Conservation (phyloP, 2,888 invertebrate species). For the Nineta flava region DNA sequence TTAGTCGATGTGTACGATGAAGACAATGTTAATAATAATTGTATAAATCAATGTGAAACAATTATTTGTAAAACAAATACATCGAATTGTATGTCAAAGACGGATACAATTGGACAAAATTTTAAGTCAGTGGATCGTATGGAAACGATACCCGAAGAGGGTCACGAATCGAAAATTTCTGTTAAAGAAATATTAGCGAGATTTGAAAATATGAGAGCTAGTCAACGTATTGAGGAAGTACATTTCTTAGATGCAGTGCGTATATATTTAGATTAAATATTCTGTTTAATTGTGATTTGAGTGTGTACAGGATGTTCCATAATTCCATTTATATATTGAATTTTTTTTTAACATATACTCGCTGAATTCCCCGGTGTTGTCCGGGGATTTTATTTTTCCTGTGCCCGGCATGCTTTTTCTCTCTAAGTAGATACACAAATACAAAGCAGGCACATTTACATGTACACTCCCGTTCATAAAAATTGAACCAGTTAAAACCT, state of each 20-base stretch:
- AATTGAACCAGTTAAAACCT: too few species aligned
- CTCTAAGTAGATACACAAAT: too few species aligned
- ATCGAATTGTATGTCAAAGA: too few species aligned
- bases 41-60: not conserved
- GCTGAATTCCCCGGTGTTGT: too few species aligned
- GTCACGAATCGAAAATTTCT: conserved; percentile 55
- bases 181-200: conserved; percentile 68
- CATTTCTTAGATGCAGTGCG: not conserved
- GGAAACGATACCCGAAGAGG: conserved; percentile 71
- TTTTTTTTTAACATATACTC: too few species aligned
- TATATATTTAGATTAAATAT: not conserved
- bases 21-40: not conserved
- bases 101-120: not conserved
- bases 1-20: not conserved
- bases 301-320: too few species aligned
- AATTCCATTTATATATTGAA: too few species aligned
- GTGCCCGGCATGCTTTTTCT: too few species aligned
- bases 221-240: conserved; percentile 2
- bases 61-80: not conserved
- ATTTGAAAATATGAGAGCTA: conserved; percentile 41
- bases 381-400: too few species aligned
- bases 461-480: too few species aligned
- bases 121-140: conserved; percentile 28
- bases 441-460: too few species aligned
- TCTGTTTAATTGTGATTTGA: too few species aligned